phyloP scores from a whole-genome alignment of 2,888 invertebrate genomes.

The Napeogenes sylphis region DNA sequence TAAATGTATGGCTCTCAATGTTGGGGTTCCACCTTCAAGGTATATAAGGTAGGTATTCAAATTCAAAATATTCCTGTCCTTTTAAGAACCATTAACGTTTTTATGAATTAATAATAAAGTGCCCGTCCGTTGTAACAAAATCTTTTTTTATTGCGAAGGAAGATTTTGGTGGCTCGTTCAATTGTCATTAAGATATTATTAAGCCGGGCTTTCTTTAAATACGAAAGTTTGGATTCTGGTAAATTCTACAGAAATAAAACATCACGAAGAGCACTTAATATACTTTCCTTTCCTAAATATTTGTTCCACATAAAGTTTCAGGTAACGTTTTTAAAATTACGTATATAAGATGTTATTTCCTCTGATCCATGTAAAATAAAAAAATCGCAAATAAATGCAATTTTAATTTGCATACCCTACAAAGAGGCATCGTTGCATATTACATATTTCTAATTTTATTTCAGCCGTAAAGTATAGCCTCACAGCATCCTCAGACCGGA shows the following conservation, averaged over 20 bases:
- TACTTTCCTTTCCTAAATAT: no score
- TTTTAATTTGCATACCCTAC: not conserved
- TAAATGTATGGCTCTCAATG: not conserved
- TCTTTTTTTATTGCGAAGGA: not conserved
- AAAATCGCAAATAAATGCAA: no score
- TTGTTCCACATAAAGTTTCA: no score
- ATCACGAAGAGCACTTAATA: no score
- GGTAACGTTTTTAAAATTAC: no score
- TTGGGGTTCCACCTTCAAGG: not conserved
- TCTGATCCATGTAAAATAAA: no score
- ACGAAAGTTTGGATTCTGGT: no score
- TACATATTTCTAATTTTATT: not conserved
- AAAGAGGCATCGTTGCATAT: not conserved
- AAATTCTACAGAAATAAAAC: no score
- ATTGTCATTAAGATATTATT: no score
- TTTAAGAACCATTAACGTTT: slow-evolving; percentile 1
- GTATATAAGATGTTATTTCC: no score
- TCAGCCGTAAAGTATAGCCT: not conserved
- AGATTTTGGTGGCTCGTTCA: not conserved
- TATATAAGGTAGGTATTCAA: not conserved
- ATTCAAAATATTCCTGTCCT: not conserved
- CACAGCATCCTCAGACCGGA: slow-evolving; percentile 11
- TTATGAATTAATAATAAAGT: not conserved
- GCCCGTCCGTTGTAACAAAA: not conserved
- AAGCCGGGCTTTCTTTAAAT: no score